Base-by-base conservation (phyloP, 2,888 invertebrate species). In the Drosophila sordidula region DNA sequence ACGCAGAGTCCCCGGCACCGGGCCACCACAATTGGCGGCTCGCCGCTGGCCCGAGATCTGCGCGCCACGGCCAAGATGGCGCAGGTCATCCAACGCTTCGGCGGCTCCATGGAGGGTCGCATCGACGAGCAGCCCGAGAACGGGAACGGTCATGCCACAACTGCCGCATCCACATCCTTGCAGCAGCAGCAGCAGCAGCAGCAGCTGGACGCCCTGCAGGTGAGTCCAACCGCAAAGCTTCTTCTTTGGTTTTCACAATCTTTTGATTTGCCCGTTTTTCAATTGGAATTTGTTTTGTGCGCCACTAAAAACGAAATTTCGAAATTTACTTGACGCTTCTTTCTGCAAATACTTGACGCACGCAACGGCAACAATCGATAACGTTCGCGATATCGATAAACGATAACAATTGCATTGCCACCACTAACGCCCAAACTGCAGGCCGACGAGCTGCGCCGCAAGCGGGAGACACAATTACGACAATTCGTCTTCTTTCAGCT, bases 401-500 rank as follows among this genome's bases (percentile, higher is more conserved):
- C 71, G 67, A 55, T 52, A 76, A 71, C 34, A 65, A 51, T 34
- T 39, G 46, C 39, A 34, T 46, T 55, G 66, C 55, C 49, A 63
- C 32, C 68, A 72, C 56, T 72, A 61, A 67, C 63, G 59, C 49
- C 41, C 44, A 47, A 49, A 54, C 46, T 36, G 45, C 47, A 95
- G 89, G 94, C 94, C 71, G 96, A 97, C 90, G 97, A 97, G 92
- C 93, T 94, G 63, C 94, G 94, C 75, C 94, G 95, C 77, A 93
- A 94, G 70, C 94, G 96, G 78, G 97, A 97, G 92, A 94, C 95
- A 72, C 95, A 95, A 54, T 93, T 97, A 67, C 94, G 97, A 74
- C 96, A 97, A 91, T 96, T 97, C 93, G 95, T 98, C 55, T 98
- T 98, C 93, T 98, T 97, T 93, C 97, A 98, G 92, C 94, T 99